A percentile compares a stretch with the other conserved stretches of the same genome.
These are phyloP conservation scores for Calameuta pallipes DNA, from an alignment of 2,888 invertebrate species.

Conservation along the genomic window DNA sequence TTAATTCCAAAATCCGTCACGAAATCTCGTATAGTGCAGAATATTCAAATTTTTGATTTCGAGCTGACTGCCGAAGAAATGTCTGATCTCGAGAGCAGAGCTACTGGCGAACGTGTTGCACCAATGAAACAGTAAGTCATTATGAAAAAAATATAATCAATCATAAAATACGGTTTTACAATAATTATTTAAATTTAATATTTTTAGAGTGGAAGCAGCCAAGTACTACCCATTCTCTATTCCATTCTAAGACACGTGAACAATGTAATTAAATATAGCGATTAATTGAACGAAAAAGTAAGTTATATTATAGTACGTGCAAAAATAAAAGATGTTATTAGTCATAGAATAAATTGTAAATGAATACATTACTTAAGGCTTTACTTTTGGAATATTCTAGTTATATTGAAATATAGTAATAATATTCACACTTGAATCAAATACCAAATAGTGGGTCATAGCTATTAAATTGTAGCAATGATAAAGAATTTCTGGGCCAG, in stretches of 20 bases:
- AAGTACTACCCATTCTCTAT: slow-evolving; percentile 43
- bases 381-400: background rate
- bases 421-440: background rate
- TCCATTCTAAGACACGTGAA: slow-evolving; percentile 24
- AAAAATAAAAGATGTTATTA: too few species aligned
- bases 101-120: slow-evolving; percentile 11
- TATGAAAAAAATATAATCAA: background rate
- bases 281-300: background rate
- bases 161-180: background rate
- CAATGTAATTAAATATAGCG: background rate
- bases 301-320: background rate
- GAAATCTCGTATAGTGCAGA: slow-evolving; percentile 11
- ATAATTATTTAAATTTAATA: background rate
- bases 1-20: slow-evolving; percentile 74
- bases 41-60: slow-evolving; percentile 14
- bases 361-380: background rate
- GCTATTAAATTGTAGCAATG: background rate
- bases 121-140: background rate
- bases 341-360: background rate
- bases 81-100: slow-evolving; percentile 5
- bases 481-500: background rate
- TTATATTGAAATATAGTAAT: background rate
- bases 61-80: slow-evolving; percentile 10
- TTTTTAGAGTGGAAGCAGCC: background rate
- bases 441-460: background rate